These are phyloP conservation scores for Brachionus koreanus DNA, from an alignment of 1,140 invertebrate genomes.

Conservation along the genomic window DNA sequence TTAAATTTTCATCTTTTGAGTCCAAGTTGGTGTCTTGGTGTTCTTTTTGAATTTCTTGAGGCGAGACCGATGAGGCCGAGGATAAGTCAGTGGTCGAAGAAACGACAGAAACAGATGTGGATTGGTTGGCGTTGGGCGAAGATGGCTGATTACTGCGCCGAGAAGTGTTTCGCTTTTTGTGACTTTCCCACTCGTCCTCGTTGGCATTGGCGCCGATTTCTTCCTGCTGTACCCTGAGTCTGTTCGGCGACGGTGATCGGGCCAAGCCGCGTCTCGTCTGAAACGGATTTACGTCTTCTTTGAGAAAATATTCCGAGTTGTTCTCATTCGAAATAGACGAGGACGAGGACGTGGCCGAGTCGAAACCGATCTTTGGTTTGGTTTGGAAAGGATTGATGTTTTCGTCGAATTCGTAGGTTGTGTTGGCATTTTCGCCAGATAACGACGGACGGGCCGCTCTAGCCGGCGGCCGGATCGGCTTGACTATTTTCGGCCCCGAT, in stretches of 20 bases:
- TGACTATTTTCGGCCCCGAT: conserved; percentile 1
- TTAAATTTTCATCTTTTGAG: not conserved
- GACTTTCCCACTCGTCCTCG: conserved; percentile 28
- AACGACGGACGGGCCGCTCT: not conserved
- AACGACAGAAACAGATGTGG: not conserved
- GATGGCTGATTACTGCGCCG: not conserved
- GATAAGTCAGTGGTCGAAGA: conserved; percentile 21
- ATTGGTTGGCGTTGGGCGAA: not conserved
- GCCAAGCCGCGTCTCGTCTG: not conserved
- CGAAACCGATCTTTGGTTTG: conserved; percentile 3
- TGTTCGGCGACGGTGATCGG: not conserved
- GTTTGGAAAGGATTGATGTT: conserved; percentile 5
- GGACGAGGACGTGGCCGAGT: conserved; percentile 10
- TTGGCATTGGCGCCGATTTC: not conserved
- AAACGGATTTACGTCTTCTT: conserved; percentile 23
- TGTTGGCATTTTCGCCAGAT: not conserved
- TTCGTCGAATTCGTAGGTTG: not conserved
- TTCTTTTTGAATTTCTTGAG: not conserved
- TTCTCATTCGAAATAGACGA: conserved; percentile 26
- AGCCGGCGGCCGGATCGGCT: not conserved
- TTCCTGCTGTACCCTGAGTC: not conserved
- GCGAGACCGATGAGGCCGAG: not conserved
- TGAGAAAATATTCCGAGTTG: not conserved
- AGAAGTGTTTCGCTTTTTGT: conserved; percentile 8
- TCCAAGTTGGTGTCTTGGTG: not conserved